Percentiles rank a stretch among this genome's conserved stretches.
phyloP scores from a whole-genome alignment of 2,113 vertebrate genomes.

The Lophura nycthemera region DNA sequence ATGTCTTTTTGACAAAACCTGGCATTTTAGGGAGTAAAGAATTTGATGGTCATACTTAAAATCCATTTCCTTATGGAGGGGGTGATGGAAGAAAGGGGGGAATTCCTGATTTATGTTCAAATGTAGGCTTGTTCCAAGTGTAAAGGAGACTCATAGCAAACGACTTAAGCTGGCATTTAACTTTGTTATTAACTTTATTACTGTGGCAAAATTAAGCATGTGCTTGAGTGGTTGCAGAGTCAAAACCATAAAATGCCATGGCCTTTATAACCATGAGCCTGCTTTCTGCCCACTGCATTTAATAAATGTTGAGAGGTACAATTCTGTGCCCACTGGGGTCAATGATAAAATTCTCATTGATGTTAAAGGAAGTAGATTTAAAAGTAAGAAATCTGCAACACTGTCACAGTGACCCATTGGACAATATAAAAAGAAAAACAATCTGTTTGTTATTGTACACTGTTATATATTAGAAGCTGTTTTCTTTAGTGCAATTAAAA shows the following conservation, averaged over 20 bases:
- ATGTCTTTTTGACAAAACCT: background rate
- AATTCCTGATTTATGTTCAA: slow-evolving; percentile 58
- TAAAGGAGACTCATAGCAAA: slow-evolving; percentile 55
- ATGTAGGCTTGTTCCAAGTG: slow-evolving; percentile 39
- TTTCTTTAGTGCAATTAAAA: background rate
- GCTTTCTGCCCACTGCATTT: slow-evolving; percentile 70
- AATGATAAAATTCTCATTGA: background rate
- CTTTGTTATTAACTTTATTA: slow-evolving; percentile 72
- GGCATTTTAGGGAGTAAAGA: background rate
- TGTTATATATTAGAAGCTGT: background rate
- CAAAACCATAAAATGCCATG: slow-evolving; percentile 61
- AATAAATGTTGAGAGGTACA: slow-evolving; percentile 62
- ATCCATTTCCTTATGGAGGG: background rate
- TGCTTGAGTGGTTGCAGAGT: slow-evolving; percentile 69
- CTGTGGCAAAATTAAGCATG: slow-evolving; percentile 68
- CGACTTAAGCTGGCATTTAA: slow-evolving; percentile 55
- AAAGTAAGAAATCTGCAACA: background rate
- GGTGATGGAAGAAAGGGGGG: background rate
- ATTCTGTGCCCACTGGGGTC: slow-evolving; percentile 36
- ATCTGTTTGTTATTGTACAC: background rate
- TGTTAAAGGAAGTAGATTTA: background rate
- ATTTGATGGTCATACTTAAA: background rate
- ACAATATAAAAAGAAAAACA: background rate
- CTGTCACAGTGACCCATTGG: background rate
- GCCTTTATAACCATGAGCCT: slow-evolving; percentile 60